Evolutionary conservation across 1,140 invertebrate genomes (phyloP).

Genomic region (Cydia strobilella): DNA sequence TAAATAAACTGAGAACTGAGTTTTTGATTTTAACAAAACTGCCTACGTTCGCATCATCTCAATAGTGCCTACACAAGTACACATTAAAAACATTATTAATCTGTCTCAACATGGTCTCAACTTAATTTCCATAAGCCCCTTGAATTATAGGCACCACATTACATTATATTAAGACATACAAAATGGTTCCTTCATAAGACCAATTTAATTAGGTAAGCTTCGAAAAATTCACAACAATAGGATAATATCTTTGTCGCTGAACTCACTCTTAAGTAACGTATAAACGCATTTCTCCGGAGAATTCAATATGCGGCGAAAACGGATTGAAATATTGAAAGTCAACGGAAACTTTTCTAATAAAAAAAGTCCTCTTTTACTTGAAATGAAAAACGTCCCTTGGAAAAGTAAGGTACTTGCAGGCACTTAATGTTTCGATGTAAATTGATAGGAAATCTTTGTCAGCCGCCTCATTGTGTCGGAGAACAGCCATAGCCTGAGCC

Average conservation of each 20-base stretch:
- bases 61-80: no score
- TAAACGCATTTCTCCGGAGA: constrained; percentile 36
- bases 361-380: constrained; percentile 53
- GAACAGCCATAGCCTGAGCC: no score
- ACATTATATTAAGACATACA: no score
- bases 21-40: no score
- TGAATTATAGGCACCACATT: no score
- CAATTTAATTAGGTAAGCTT: not conserved
- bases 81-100: no score
- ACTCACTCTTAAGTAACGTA: constrained; percentile 35
- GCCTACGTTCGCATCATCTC: no score
- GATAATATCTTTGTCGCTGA: constrained; percentile 16
- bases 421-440: constrained; percentile 29
- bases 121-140: no score
- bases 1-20: no score
- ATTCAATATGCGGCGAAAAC: constrained; percentile 48
- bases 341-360: constrained; percentile 58
- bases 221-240: not conserved
- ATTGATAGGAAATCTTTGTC: constrained; percentile 20
- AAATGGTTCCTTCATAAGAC: not conserved
- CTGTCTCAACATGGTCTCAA: no score
- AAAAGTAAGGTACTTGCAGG: constrained; percentile 19
- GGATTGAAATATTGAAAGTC: constrained; percentile 54
- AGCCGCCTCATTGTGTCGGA: not conserved
- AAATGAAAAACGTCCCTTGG: constrained; percentile 45